Percentiles rank a stretch among this genome's conserved stretches.
Evolutionary conservation across 2,797 vertebrate genomes (phyloP).

Genomic region (Acanthurus lineatus): DNA sequence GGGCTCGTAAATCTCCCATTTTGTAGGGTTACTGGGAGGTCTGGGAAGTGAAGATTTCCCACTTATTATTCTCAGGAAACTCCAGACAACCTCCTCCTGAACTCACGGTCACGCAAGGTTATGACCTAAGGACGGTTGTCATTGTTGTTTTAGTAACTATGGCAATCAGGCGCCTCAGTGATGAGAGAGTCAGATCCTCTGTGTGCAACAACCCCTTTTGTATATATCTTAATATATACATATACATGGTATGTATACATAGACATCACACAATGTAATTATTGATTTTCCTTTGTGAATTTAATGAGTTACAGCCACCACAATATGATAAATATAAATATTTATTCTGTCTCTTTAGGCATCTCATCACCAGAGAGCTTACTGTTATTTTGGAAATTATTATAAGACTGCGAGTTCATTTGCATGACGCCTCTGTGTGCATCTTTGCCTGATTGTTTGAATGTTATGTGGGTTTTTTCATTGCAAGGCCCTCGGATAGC

Average conservation of each 20-base stretch:
- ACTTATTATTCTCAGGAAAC: slow-evolving; percentile 86
- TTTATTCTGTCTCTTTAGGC: not conserved
- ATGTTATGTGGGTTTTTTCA: slow-evolving; percentile 7
- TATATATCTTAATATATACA: not conserved
- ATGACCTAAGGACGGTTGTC: slow-evolving; percentile 78
- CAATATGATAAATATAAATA: not conserved
- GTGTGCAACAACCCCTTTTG: not conserved
- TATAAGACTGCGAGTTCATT: not conserved
- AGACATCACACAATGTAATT: not conserved
- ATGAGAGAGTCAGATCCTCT: slow-evolving; percentile 17
- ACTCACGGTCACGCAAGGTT: slow-evolving; percentile 81
- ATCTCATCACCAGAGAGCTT: not conserved
- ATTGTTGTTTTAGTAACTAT: slow-evolving; percentile 82
- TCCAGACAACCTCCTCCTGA: slow-evolving; percentile 76
- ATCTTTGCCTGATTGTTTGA: slow-evolving; percentile 5
- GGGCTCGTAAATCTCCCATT: slow-evolving; percentile 84
- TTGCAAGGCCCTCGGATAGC: slow-evolving; percentile 1
- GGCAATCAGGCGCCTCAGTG: slow-evolving; percentile 55
- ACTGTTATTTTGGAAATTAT: not conserved
- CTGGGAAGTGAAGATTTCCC: slow-evolving; percentile 88
- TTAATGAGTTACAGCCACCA: not conserved
- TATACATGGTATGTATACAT: not conserved
- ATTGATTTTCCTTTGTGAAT: not conserved
- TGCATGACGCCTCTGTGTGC: not conserved
- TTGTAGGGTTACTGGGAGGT: slow-evolving; percentile 84